Evolutionary conservation across 2,888 invertebrate species (phyloP), one percentile per base, ranked within the genome.

Genomic region (Latheticus oryzae): DNA sequence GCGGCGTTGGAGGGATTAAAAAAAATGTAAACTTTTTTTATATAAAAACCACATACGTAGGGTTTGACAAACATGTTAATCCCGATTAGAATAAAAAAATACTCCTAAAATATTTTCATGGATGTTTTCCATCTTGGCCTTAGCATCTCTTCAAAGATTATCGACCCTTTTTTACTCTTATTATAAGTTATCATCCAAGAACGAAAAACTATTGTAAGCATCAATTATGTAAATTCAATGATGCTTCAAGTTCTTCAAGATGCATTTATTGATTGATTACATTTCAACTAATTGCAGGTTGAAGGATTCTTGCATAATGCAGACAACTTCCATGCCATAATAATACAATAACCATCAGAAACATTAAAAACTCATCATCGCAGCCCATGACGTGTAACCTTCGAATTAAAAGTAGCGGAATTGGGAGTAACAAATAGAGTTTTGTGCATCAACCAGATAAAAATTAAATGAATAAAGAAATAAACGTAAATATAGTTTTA

Each of bases 311-410:
- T 19, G 23, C 16, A 5, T 15, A 42, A 42, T 17, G 42, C 15
- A 42, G n/a, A 42, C 40, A 40, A 40, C 26, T 40, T 40, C 23
- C 40, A n/a, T n/a, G n/a, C n/a, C n/a, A 40, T 40, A 40, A 40
- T 40, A 40, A 40, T 19, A 40, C 40, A 40, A 40, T 40, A 12
- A 21, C 40, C 24, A 40, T 3, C 24, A 13, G 24, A 24, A 24
- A 26, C 40, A 40, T 40, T 40, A 40, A 40, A 40, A 40, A 11
- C 40, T 40, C 40, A 40, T 40, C 40, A 40, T 26, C 24, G 40
- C 24, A 40, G 23, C 40, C 26, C 24, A 23, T 26, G 23, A 38
- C 23, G 8, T 24, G 15, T 26, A 24, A 24, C n/a, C 15, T 40
- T 5, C n/a, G 15, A 40, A 40, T 40, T 40, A 24, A 15, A 23